Conservation (phyloP, 2,113 vertebrate genomes). For the Halcyon malimbica region DNA sequence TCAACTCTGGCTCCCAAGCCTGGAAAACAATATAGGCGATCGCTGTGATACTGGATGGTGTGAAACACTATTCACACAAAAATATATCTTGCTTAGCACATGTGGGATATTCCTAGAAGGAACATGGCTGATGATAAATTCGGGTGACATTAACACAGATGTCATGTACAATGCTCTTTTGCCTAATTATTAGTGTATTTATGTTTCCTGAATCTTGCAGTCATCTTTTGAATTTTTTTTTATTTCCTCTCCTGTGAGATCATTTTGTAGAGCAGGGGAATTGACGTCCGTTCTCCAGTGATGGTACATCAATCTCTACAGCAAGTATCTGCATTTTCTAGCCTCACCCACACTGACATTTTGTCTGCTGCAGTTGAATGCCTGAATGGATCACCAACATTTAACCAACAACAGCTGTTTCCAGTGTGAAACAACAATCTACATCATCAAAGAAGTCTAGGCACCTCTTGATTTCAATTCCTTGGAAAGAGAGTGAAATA, state of each 20-base stretch:
- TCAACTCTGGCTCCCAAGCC: not conserved
- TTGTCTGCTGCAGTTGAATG: not conserved
- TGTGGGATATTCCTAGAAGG: constrained; percentile 4
- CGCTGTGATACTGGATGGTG: not conserved
- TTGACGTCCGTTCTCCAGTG: not conserved
- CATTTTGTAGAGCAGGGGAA: constrained; percentile 9
- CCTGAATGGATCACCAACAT: not conserved
- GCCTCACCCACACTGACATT: not conserved
- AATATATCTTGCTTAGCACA: not conserved
- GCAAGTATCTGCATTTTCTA: not conserved
- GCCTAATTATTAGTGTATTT: constrained; percentile 46
- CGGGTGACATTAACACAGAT: constrained; percentile 31
- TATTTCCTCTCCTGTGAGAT: constrained; percentile 32
- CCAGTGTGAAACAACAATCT: not conserved
- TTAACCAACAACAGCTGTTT: not conserved
- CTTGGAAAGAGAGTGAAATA: not conserved
- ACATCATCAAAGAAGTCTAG: not conserved
- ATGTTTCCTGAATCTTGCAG: constrained; percentile 29
- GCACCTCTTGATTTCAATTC: not conserved
- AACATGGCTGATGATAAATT: not conserved
- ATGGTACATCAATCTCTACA: not conserved
- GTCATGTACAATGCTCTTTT: constrained; percentile 14
- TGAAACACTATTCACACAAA: constrained; percentile 19
- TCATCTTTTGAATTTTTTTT: not conserved
- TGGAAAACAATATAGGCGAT: not conserved